Evolutionary conservation across 1,140 invertebrate genomes (phyloP).

Genomic region (Augochlora pura): DNA sequence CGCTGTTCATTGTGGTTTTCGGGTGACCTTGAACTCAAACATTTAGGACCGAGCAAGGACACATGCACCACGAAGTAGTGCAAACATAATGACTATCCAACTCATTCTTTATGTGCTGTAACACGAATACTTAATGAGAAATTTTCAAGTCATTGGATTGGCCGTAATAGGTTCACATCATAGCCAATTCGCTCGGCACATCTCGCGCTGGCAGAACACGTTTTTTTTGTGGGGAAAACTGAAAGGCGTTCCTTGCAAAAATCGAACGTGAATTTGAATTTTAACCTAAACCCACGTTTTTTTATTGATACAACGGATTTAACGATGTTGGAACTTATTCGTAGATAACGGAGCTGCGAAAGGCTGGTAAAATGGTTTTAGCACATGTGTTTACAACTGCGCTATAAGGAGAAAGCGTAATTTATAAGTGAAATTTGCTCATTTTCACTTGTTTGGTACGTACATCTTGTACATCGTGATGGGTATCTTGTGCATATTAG

Average conservation of each 20-base stretch:
- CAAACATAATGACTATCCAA: constrained; percentile 4
- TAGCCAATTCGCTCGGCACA: constrained; percentile 9
- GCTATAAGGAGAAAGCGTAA: neutral
- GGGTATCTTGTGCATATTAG: too few relatives aligned
- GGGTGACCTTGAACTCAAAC: neutral
- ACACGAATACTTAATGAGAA: constrained; percentile 12
- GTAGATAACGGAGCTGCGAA: neutral
- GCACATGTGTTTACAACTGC: neutral
- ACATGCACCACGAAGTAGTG: neutral
- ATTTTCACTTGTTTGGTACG: too few relatives aligned
- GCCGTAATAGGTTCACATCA: constrained; percentile 3
- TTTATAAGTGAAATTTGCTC: neutral
- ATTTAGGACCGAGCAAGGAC: neutral
- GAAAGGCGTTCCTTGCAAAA: neutral
- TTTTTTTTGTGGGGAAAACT: neutral
- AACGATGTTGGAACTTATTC: too few relatives aligned
- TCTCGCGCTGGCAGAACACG: neutral
- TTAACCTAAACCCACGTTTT: neutral
- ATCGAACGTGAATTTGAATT: neutral
- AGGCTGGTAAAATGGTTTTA: neutral
- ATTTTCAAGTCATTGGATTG: constrained; percentile 16
- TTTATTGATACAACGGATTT: neutral
- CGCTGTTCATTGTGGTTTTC: neutral
- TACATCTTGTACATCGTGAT: too few relatives aligned
- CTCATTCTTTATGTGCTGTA: constrained; percentile 7